phyloP scores from a whole-genome alignment of 1,140 invertebrate species.

The Orchesella cincta region DNA sequence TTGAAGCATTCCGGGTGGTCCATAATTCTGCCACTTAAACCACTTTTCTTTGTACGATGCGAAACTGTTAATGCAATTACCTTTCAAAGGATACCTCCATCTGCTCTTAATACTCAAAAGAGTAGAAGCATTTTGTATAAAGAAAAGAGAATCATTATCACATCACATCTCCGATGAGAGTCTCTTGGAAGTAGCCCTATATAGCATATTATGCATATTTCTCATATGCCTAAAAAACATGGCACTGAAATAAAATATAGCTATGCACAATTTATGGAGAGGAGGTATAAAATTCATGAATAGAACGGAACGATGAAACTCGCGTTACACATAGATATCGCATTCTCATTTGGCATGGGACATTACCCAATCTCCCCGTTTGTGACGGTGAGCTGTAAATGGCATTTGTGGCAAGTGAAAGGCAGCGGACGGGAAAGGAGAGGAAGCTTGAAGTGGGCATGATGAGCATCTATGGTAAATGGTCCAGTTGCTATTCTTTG shows the following conservation, averaged over 20 bases:
- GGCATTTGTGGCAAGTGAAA: slow-evolving; percentile 10
- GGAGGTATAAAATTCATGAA: too few relatives aligned
- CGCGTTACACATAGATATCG: neutral
- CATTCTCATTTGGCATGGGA: slow-evolving; percentile 1
- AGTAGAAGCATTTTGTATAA: neutral
- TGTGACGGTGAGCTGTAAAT: slow-evolving; percentile 15
- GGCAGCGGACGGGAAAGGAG: neutral
- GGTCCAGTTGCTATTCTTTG: neutral
- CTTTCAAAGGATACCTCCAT: neutral
- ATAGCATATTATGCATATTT: too few relatives aligned
- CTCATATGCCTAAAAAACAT: neutral
- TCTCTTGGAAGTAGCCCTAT: too few relatives aligned
- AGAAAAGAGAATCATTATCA: neutral
- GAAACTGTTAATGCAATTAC: neutral
- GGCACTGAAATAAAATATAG: neutral
- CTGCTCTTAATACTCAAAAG: neutral
- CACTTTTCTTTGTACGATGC: neutral
- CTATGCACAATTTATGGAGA: too few relatives aligned
- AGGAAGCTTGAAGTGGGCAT: neutral
- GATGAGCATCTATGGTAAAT: slow-evolving; percentile 1
- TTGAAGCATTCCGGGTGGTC: neutral
- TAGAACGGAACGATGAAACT: too few relatives aligned
- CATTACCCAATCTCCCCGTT: slow-evolving; percentile 2
- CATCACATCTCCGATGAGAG: neutral
- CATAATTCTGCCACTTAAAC: neutral